Conservation (phyloP, 2,888 invertebrate genomes). For the Drosophila greeni region DNA sequence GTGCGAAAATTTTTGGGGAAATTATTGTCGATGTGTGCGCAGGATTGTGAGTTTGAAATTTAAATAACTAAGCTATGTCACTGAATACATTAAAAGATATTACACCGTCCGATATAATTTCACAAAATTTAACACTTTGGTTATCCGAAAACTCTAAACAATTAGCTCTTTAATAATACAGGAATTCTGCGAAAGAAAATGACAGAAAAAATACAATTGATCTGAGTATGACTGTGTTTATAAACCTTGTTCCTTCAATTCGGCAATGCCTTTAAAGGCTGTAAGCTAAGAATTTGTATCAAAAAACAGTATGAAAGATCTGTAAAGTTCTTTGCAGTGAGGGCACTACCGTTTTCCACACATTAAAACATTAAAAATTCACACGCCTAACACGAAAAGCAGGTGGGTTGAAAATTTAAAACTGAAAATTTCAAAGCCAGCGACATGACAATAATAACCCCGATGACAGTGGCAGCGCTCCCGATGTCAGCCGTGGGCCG, state of each 20-base stretch:
- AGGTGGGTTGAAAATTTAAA: slow-evolving; percentile 12
- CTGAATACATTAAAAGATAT: slow-evolving; percentile 1
- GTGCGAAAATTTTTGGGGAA: slow-evolving; percentile 43
- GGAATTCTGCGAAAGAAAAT: background rate
- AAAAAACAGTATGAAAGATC: background rate
- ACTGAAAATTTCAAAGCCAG: slow-evolving; percentile 37
- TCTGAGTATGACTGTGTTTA: background rate
- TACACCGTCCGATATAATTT: background rate
- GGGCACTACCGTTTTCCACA: background rate
- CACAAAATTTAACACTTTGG: background rate
- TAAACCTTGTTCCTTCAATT: too few species aligned
- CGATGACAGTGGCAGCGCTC: slow-evolving; percentile 11
- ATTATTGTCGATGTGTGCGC: background rate
- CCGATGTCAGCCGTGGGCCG: slow-evolving; percentile 23
- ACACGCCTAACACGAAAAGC: background rate
- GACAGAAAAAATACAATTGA: background rate
- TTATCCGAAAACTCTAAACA: background rate
- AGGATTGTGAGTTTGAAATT: slow-evolving; percentile 28
- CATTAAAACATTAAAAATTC: slow-evolving; percentile 10
- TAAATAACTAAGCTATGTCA: background rate
- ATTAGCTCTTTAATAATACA: background rate
- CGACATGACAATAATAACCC: slow-evolving; percentile 22
- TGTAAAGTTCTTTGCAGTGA: background rate
- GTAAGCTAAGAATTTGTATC: background rate
- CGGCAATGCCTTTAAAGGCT: background rate